These are phyloP conservation scores for Leucoraja erinaceus DNA, from an alignment of 2,113 vertebrate genomes.

Conservation along the genomic window DNA sequence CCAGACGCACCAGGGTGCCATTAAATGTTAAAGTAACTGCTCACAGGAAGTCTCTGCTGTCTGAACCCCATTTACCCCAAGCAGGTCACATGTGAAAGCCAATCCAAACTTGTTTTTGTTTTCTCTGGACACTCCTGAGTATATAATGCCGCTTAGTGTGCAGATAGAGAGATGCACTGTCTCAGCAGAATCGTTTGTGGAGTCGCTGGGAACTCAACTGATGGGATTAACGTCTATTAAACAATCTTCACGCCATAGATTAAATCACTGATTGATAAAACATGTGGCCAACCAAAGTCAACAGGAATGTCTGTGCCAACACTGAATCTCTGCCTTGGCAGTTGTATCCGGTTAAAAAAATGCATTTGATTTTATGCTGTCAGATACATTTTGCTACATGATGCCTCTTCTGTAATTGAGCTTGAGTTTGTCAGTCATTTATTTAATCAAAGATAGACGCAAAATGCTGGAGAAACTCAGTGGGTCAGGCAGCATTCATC, in stretches of 20 bases:
- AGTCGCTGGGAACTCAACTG: constrained; percentile 22
- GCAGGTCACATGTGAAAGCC: not conserved
- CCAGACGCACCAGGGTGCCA: not conserved
- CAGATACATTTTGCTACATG: not conserved
- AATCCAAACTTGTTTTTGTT: not conserved
- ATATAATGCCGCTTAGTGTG: not conserved
- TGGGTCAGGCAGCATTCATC: too few species aligned
- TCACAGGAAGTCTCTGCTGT: not conserved
- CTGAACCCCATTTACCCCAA: too few species aligned
- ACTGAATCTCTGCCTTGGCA: constrained; percentile 8
- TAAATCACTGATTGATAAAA: constrained; percentile 16
- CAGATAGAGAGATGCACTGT: not conserved
- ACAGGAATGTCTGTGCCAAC: not conserved
- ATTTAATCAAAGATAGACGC: too few species aligned
- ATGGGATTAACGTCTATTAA: constrained; percentile 26
- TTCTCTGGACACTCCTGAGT: not conserved
- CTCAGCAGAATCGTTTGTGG: constrained; percentile 33
- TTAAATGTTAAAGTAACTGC: not conserved
- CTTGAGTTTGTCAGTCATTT: not conserved
- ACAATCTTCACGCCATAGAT: constrained; percentile 30
- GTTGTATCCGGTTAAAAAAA: not conserved
- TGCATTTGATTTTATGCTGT: constrained; percentile 7
- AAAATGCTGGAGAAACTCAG: too few species aligned
- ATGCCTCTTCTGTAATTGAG: not conserved
- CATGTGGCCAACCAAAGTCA: constrained; percentile 19